Evolutionary conservation across 2,888 invertebrate species (phyloP).

Genomic region (Germaria angustata): DNA sequence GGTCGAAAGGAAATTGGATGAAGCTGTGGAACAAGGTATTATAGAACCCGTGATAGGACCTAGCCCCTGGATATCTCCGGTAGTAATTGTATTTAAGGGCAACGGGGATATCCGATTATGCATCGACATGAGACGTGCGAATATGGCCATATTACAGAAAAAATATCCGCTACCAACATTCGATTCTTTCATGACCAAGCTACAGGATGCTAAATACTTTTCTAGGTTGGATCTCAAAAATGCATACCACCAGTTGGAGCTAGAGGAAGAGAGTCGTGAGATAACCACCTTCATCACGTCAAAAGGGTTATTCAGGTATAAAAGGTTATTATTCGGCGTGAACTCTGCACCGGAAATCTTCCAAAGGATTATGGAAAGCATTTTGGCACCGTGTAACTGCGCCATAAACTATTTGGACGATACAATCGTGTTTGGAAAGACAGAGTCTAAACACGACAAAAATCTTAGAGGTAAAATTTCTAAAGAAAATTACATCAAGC

Average conservation of each 20-base stretch:
- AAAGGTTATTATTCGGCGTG: conserved; percentile 75
- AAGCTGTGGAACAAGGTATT: conserved; percentile 46
- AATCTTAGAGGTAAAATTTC: no score
- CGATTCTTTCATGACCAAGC: conserved; percentile 26
- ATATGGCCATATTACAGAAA: conserved; percentile 15
- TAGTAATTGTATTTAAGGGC: conserved; percentile 31
- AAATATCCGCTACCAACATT: conserved; percentile 34
- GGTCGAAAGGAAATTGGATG: conserved; percentile 51
- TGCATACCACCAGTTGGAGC: conserved; percentile 70
- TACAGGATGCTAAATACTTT: conserved; percentile 68
- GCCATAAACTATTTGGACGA: not conserved
- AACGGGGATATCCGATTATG: conserved; percentile 26
- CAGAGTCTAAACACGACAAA: not conserved
- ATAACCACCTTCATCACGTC: conserved; percentile 59
- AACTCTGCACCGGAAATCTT: conserved; percentile 69
- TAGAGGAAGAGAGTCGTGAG: conserved; percentile 47
- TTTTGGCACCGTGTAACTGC: not conserved
- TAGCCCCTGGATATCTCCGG: conserved; percentile 18
- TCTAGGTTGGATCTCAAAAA: conserved; percentile 59
- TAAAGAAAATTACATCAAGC: no score
- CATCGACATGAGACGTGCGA: conserved; percentile 3
- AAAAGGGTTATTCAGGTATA: conserved; percentile 70
- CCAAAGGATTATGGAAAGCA: conserved; percentile 63
- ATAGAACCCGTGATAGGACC: conserved; percentile 53
- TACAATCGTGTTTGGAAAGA: not conserved